Conservation (phyloP, 1,140 invertebrate genomes). For the Frieseomelitta varia region DNA sequence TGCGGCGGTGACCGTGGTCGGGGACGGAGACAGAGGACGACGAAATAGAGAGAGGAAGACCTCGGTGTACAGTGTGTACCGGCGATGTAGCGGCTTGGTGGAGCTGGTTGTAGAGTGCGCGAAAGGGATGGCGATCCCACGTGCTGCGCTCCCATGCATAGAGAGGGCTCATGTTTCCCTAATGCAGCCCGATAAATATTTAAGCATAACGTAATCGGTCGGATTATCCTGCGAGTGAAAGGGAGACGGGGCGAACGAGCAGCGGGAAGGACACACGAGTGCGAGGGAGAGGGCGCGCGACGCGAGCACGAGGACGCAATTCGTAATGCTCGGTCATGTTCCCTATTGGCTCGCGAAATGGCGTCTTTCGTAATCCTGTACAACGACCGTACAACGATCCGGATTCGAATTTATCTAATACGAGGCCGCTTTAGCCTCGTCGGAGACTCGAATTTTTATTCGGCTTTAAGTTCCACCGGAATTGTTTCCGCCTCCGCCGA, state of each 20-base stretch:
- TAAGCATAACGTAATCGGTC: slow-evolving; percentile 80
- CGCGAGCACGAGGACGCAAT: slow-evolving; percentile 55
- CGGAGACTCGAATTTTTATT: slow-evolving; percentile 32
- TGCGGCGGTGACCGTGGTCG: slow-evolving; percentile 39
- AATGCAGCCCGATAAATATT: slow-evolving; percentile 81
- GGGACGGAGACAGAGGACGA: not conserved
- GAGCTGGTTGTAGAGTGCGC: slow-evolving; percentile 45
- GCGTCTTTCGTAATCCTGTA: slow-evolving; percentile 77
- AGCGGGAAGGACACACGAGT: not conserved
- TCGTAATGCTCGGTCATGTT: slow-evolving; percentile 65
- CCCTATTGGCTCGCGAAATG: slow-evolving; percentile 71
- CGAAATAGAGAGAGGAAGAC: slow-evolving; percentile 32
- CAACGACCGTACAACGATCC: slow-evolving; percentile 67
- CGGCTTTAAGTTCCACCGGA: not conserved
- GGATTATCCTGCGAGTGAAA: slow-evolving; percentile 72
- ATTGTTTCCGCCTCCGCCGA: slow-evolving; percentile 26
- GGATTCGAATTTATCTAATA: slow-evolving; percentile 65
- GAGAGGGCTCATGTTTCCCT: slow-evolving; percentile 81
- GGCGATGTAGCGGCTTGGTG: slow-evolving; percentile 34
- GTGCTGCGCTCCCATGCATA: slow-evolving; percentile 80
- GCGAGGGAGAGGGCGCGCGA: slow-evolving; percentile 6
- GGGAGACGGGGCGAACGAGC: slow-evolving; percentile 32
- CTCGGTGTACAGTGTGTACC: slow-evolving; percentile 37
- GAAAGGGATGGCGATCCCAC: slow-evolving; percentile 69
- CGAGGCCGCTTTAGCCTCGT: slow-evolving; percentile 26